Conservation (phyloP, 2,797 vertebrate species). For the Clarias laeviceps region DNA sequence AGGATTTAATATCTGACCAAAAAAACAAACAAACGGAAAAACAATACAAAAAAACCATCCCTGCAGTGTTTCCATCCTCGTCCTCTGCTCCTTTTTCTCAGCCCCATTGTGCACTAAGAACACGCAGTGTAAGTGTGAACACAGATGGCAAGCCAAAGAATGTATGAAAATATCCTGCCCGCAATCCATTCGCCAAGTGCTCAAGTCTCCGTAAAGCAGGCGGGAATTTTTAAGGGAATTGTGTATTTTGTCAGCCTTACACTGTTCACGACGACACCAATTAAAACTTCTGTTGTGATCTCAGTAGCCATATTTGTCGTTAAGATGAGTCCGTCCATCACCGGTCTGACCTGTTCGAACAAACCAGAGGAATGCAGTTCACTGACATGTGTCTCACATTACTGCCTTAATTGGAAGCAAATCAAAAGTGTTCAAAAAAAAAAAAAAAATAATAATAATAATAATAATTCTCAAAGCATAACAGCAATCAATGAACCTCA, state of each 20-base stretch:
- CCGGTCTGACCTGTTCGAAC: constrained; percentile 84
- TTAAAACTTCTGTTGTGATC: background rate
- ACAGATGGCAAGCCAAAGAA: constrained; percentile 12
- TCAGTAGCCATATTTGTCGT: constrained; percentile 96
- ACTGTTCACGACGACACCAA: background rate
- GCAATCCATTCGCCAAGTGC: background rate
- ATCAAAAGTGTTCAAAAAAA: background rate
- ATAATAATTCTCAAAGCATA: background rate
- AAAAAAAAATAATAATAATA: background rate
- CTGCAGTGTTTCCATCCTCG: background rate
- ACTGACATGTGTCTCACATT: background rate
- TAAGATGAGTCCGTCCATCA: constrained; percentile 94
- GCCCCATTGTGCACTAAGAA: background rate
- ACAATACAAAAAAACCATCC: background rate
- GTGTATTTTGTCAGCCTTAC: background rate
- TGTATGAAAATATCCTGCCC: background rate
- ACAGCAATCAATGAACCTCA: background rate
- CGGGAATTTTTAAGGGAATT: background rate
- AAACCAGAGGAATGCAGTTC: background rate
- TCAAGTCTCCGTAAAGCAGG: background rate
- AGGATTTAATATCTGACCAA: background rate
- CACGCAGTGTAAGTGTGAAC: background rate
- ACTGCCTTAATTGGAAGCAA: background rate
- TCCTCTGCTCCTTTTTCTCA: background rate
- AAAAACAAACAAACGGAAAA: background rate